These are phyloP conservation scores for Harpagoxenus sublaevis DNA, from an alignment of 2,888 invertebrate genomes.

Conservation along the genomic window DNA sequence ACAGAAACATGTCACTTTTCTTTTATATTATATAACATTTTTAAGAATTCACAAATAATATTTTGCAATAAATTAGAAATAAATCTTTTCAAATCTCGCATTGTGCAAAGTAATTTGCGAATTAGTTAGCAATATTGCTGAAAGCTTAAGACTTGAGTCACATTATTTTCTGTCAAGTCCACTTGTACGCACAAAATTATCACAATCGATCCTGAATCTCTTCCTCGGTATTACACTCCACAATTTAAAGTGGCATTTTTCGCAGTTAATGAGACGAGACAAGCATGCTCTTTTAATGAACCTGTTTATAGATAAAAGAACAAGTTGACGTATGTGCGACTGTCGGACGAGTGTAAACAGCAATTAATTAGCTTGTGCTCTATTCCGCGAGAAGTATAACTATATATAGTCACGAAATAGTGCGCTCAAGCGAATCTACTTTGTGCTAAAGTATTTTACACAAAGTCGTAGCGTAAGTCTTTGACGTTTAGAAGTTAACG, in stretches of 20 bases:
- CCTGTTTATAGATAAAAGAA: conserved; percentile 66
- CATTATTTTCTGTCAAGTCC: neutral
- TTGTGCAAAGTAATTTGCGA: neutral
- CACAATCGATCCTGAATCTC: neutral
- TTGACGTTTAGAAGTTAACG: neutral
- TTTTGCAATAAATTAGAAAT: neutral
- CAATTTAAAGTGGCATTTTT: conserved; percentile 3
- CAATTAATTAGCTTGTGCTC: conserved; percentile 80
- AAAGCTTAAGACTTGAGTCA: neutral
- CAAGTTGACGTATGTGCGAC: conserved; percentile 58
- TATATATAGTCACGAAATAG: conserved; percentile 53
- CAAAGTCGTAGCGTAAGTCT: neutral
- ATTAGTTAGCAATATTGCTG: neutral
- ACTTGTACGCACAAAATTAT: neutral
- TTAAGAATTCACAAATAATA: neutral
- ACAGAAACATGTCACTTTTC: neutral
- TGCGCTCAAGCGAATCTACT: conserved; percentile 8
- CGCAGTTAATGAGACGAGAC: conserved; percentile 50
- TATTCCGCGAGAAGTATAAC: conserved; percentile 70
- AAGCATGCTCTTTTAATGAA: conserved; percentile 57
- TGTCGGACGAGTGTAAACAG: conserved; percentile 76
- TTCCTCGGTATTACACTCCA: neutral
- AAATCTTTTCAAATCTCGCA: neutral
- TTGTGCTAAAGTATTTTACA: neutral
- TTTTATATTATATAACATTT: neutral